Evolutionary conservation across 2,113 vertebrate species (phyloP).

Genomic region (Siniperca chuatsi): DNA sequence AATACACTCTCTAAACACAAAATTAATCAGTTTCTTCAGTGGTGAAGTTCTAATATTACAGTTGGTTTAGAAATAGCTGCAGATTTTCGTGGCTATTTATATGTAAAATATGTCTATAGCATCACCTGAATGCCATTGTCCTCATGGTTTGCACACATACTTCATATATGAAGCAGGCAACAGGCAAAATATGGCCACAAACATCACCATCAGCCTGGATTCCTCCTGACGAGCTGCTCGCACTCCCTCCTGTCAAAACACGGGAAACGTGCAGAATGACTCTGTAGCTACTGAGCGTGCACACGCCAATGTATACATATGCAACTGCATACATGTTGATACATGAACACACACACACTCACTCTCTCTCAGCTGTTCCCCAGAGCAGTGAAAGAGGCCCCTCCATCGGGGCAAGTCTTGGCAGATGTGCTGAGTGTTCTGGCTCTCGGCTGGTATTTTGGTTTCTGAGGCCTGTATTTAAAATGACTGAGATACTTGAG

Average conservation of each 20-base stretch:
- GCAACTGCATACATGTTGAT: constrained; percentile 14
- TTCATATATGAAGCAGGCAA: neutral
- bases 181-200: neutral
- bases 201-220: neutral
- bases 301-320: neutral
- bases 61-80: neutral
- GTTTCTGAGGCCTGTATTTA: constrained; percentile 78
- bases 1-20: neutral
- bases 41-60: neutral
- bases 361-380: neutral
- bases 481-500: constrained; percentile 79
- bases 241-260: constrained; percentile 76
- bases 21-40: neutral
- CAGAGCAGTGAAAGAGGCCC: constrained; percentile 46
- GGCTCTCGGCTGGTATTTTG: constrained; percentile 71
- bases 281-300: neutral
- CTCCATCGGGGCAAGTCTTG: constrained; percentile 72
- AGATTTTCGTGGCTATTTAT: neutral
- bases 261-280: constrained; percentile 29
- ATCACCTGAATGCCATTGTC: neutral
- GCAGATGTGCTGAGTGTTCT: constrained; percentile 75
- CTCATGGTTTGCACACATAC: neutral
- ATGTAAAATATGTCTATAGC: neutral
- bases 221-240: constrained; percentile 1
- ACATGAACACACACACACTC: constrained; percentile 10